phyloP scores from a whole-genome alignment of 2,888 invertebrate genomes.

The Cyclophora albipunctata region DNA sequence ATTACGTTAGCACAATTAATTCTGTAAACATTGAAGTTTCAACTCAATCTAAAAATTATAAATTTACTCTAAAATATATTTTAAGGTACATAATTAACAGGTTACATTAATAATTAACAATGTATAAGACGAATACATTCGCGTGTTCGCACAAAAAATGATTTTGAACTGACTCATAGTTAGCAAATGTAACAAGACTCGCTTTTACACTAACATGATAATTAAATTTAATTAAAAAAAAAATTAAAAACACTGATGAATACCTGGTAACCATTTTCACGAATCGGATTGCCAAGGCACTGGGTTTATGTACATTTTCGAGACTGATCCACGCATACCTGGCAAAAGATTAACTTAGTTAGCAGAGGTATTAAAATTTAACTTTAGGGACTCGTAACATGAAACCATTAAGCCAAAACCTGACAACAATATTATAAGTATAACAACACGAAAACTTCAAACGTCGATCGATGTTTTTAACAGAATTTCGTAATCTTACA shows the following conservation, averaged over 20 bases:
- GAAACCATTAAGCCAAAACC: too few relatives aligned
- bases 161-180: constrained; percentile 20
- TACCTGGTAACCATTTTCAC: constrained; percentile 22
- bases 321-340: constrained; percentile 80
- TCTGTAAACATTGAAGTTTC: constrained; percentile 26
- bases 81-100: constrained; percentile 22
- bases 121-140: constrained; percentile 4
- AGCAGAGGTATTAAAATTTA: background rate
- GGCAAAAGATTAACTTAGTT: constrained; percentile 17
- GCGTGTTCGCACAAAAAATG: constrained; percentile 3
- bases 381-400: too few relatives aligned
- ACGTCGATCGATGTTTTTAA: too few relatives aligned
- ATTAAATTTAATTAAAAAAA: background rate
- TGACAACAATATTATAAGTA: too few relatives aligned
- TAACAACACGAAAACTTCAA: too few relatives aligned
- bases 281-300: constrained; percentile 76
- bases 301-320: constrained; percentile 79
- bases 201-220: background rate
- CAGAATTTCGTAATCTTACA: too few relatives aligned
- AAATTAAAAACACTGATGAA: constrained; percentile 1
- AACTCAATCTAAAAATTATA: constrained; percentile 39
- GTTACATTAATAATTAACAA: constrained; percentile 19
- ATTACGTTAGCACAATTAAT: constrained; percentile 18
- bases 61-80: constrained; percentile 45
- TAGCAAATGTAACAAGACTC: background rate